Evolutionary conservation across 2,113 vertebrate species (phyloP).

Genomic region (Tachuris rubrigastra): DNA sequence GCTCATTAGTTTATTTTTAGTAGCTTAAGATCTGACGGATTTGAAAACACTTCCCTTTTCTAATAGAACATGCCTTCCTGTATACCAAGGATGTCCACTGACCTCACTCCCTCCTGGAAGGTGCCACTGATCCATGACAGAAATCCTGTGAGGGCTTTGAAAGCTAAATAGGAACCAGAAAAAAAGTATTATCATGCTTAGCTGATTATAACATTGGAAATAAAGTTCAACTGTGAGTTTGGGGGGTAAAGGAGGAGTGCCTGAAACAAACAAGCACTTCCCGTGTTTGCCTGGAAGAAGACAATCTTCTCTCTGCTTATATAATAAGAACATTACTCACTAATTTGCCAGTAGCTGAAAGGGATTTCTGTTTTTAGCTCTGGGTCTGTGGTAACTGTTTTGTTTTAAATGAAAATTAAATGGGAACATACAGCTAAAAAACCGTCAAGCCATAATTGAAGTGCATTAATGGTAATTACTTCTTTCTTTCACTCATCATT

Average conservation of each 20-base stretch:
- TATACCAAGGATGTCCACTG: slow-evolving; percentile 79
- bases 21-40: slow-evolving; percentile 76
- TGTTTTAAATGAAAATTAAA: slow-evolving; percentile 80
- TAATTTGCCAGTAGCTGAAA: slow-evolving; percentile 86
- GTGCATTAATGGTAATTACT: slow-evolving; percentile 89
- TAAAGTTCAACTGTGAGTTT: slow-evolving; percentile 65
- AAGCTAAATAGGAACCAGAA: slow-evolving; percentile 71
- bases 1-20: slow-evolving; percentile 87
- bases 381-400: slow-evolving; percentile 75
- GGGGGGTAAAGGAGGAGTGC: slow-evolving; percentile 68
- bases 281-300: slow-evolving; percentile 76
- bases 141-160: slow-evolving; percentile 76
- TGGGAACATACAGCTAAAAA: slow-evolving; percentile 67
- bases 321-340: slow-evolving; percentile 78
- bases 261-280: slow-evolving; percentile 85
- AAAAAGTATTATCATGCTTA: slow-evolving; percentile 76
- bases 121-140: slow-evolving; percentile 84
- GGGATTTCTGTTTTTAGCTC: slow-evolving; percentile 82
- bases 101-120: slow-evolving; percentile 79
- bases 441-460: slow-evolving; percentile 81
- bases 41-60: slow-evolving; percentile 82
- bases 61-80: slow-evolving; percentile 82
- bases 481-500: slow-evolving; percentile 89
- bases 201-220: slow-evolving; percentile 76
- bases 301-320: slow-evolving; percentile 77